phyloP scores from a whole-genome alignment of 2,113 vertebrate species.

The Perca fluviatilis region DNA sequence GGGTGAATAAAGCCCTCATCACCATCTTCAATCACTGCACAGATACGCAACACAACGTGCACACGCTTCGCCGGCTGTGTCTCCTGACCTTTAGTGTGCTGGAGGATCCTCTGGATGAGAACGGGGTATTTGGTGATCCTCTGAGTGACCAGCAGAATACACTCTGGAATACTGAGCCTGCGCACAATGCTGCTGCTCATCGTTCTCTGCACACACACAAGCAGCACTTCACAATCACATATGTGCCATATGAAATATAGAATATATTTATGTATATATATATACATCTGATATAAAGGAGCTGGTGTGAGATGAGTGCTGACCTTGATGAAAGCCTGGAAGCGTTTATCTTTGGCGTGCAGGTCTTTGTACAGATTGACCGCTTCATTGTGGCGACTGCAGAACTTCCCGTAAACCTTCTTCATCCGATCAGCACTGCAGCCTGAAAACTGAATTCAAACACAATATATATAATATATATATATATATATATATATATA shows the following conservation, averaged over 20 bases:
- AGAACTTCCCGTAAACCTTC: slow-evolving; percentile 93
- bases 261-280: too few species aligned
- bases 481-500: too few species aligned
- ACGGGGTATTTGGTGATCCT: slow-evolving; percentile 96
- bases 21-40: not conserved
- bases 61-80: too few species aligned
- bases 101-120: slow-evolving; percentile 91
- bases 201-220: slow-evolving; percentile 85
- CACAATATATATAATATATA: not conserved
- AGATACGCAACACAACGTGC: too few species aligned
- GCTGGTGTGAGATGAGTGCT: not conserved
- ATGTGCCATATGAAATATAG: too few species aligned
- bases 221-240: not conserved
- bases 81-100: slow-evolving; percentile 90
- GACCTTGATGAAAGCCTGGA: slow-evolving; percentile 94
- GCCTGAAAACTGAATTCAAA: slow-evolving; percentile 88
- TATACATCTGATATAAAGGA: too few species aligned
- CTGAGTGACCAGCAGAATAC: slow-evolving; percentile 93
- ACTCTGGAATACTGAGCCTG: slow-evolving; percentile 93
- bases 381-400: slow-evolving; percentile 94
- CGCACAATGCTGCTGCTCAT: slow-evolving; percentile 93
- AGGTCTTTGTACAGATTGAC: slow-evolving; percentile 94
- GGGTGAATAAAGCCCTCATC: too few species aligned
- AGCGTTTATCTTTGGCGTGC: slow-evolving; percentile 92
- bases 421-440: slow-evolving; percentile 89